These are phyloP conservation scores for Chelidonichthys spinosus DNA, from an alignment of 2,797 vertebrate species.

Conservation along the genomic window DNA sequence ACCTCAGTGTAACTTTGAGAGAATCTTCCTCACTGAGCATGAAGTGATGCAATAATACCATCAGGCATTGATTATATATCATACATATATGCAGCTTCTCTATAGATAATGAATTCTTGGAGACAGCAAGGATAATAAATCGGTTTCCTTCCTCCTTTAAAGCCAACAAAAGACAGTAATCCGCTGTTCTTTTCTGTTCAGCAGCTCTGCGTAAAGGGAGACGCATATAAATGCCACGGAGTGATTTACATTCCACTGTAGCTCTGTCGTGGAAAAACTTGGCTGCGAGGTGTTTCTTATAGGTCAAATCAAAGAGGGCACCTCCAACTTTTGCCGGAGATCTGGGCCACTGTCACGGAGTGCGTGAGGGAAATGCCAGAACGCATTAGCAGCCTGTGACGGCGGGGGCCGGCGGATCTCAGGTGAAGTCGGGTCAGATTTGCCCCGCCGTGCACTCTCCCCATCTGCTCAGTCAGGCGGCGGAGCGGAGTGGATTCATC, in stretches of 20 bases:
- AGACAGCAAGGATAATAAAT: not conserved
- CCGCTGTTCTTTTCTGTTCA: conserved; percentile 8
- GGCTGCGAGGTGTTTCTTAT: not conserved
- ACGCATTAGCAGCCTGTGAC: conserved; percentile 39
- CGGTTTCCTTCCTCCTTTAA: not conserved
- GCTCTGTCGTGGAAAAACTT: conserved; percentile 30
- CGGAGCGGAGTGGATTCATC: conserved; percentile 56
- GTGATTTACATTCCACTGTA: conserved; percentile 50
- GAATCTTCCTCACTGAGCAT: not conserved
- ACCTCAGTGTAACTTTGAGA: not conserved
- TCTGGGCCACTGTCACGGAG: conserved; percentile 38
- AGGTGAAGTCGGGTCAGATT: conserved; percentile 51
- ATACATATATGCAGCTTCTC: not conserved
- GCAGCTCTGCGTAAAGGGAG: conserved; percentile 4
- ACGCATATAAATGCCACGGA: conserved; percentile 17
- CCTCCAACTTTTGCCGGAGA: conserved; percentile 53
- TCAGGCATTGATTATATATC: not conserved
- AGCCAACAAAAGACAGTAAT: conserved; percentile 13
- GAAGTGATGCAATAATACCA: not conserved
- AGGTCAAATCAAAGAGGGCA: conserved; percentile 65
- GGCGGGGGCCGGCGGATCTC: conserved; percentile 13
- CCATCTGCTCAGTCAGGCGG: conserved; percentile 62
- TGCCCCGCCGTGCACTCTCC: conserved; percentile 33
- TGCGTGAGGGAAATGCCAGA: conserved; percentile 66
- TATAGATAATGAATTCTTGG: not conserved